A percentile compares a stretch with the other conserved stretches of the same genome.
phyloP scores from a whole-genome alignment of 2,113 vertebrate species.

The Eupsittula cactorum region DNA sequence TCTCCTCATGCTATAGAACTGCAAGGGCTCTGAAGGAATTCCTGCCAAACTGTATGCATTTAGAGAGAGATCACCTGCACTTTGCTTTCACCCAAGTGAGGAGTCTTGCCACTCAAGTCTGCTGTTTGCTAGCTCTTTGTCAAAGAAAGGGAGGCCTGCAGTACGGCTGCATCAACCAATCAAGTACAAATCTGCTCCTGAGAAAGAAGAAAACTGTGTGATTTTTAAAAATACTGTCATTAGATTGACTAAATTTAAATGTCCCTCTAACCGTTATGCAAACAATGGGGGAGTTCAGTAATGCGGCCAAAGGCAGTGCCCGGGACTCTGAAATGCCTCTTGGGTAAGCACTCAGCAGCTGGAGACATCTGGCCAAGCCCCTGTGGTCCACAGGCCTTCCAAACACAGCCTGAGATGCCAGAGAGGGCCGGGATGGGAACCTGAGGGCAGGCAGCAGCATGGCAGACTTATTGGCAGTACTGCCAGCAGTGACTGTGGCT shows the following conservation, averaged over 20 bases:
- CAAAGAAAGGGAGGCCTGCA: not conserved
- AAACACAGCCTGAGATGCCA: not conserved
- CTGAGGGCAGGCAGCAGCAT: not conserved
- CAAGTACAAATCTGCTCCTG: not conserved
- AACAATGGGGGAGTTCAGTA: not conserved
- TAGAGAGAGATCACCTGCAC: not conserved
- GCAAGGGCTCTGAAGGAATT: not conserved
- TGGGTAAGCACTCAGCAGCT: fast-evolving
- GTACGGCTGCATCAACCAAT: not conserved
- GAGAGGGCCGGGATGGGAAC: not conserved
- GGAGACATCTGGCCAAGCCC: not conserved
- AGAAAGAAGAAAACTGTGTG: not conserved
- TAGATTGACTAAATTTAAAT: not conserved
- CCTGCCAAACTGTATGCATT: not conserved
- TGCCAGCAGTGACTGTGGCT: not conserved
- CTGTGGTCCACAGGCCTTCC: not conserved
- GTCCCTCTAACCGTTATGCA: not conserved
- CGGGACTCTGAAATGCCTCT: not conserved
- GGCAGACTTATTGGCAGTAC: fast-evolving
- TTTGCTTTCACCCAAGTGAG: not conserved
- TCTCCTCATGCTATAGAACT: not conserved
- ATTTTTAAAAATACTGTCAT: not conserved
- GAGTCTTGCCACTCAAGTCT: not conserved
- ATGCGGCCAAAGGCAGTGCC: not conserved
- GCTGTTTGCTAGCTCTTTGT: not conserved